Evolutionary conservation across 2,113 vertebrate species (phyloP).

Genomic region (Apeltes quadracus): DNA sequence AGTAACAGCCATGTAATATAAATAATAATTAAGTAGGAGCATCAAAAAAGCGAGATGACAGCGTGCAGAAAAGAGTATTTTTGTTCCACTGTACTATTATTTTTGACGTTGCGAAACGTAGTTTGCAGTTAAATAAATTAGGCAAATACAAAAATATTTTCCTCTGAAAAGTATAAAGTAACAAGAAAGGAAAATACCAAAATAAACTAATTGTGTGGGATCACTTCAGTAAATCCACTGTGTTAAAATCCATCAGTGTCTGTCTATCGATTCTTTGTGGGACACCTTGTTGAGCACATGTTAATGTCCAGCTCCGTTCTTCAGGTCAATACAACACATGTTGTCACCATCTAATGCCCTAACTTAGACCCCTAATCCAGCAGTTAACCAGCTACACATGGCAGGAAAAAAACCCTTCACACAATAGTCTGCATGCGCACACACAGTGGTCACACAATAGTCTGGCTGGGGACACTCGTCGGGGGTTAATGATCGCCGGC

Average conservation of each 20-base stretch:
- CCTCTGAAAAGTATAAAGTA: not conserved
- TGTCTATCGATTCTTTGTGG: not conserved
- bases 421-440: slow-evolving; percentile 38
- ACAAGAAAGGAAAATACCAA: not conserved
- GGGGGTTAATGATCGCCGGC: slow-evolving; percentile 67
- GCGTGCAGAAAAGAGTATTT: not conserved
- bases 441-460: slow-evolving; percentile 56
- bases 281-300: not conserved
- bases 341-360: slow-evolving; percentile 12
- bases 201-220: not conserved
- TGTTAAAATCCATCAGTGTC: not conserved
- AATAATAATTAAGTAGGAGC: not conserved
- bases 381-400: slow-evolving; percentile 62
- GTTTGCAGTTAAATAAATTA: not conserved
- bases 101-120: not conserved
- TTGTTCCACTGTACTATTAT: not conserved
- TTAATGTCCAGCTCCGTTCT: slow-evolving; percentile 11
- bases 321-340: slow-evolving; percentile 13
- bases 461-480: slow-evolving; percentile 43
- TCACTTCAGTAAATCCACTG: not conserved
- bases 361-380: slow-evolving; percentile 38
- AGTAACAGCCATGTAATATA: not conserved
- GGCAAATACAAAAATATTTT: not conserved
- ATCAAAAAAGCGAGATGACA: not conserved
- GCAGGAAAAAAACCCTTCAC: slow-evolving; percentile 21